A percentile compares a stretch with the other conserved stretches of the same genome.
Conservation (phyloP, 2,113 vertebrate genomes). For the Oryzias javanicus region DNA sequence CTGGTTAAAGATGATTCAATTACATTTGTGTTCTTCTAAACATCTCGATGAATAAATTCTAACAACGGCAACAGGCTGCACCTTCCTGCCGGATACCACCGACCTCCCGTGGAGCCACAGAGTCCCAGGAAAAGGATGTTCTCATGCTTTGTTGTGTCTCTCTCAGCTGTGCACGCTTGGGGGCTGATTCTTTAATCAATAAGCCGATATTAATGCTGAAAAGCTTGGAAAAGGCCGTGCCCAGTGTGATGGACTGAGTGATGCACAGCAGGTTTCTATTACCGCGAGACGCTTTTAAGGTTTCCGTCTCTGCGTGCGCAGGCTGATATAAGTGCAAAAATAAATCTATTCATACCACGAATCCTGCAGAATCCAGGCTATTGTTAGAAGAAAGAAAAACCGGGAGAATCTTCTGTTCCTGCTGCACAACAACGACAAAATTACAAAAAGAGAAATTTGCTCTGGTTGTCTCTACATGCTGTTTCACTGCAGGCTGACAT, state of each 20-base stretch:
- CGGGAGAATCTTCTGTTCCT: too few relatives aligned
- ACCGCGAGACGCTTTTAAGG: background rate
- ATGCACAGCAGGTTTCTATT: slow-evolving; percentile 26
- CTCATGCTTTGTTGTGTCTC: slow-evolving; percentile 20
- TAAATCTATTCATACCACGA: too few relatives aligned
- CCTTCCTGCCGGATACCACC: background rate
- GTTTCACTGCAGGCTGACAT: too few relatives aligned
- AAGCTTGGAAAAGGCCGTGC: slow-evolving; percentile 26
- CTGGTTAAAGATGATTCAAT: background rate
- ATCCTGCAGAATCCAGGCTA: too few relatives aligned
- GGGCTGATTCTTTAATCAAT: slow-evolving; percentile 60
- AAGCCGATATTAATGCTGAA: slow-evolving; percentile 41
- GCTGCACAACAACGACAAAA: too few relatives aligned
- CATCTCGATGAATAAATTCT: too few relatives aligned
- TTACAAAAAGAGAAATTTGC: too few relatives aligned
- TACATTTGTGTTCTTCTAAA: too few relatives aligned
- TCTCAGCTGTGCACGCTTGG: slow-evolving; percentile 11
- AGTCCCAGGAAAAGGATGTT: background rate
- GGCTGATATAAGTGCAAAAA: background rate
- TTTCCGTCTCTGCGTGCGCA: background rate
- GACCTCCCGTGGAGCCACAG: background rate
- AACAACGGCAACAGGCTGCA: background rate
- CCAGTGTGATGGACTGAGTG: slow-evolving; percentile 9
- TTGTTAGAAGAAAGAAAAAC: too few relatives aligned
- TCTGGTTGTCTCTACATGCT: too few relatives aligned